phyloP scores from a whole-genome alignment of 1,140 invertebrate genomes.

The Heliconius hewitsoni region DNA sequence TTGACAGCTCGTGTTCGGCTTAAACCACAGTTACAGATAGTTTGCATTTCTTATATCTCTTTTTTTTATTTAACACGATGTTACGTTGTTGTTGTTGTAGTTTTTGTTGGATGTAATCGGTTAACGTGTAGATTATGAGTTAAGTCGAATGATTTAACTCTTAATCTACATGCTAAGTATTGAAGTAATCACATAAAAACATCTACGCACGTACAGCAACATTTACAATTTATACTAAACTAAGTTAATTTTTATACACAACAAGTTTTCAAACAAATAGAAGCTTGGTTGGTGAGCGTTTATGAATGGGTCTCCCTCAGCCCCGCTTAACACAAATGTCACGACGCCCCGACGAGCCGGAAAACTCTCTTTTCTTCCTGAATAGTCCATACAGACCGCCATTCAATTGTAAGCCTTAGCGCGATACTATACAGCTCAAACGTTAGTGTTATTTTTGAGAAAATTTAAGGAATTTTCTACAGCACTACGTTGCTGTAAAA shows the following conservation, averaged over 20 bases:
- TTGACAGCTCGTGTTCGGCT: slow-evolving; percentile 23
- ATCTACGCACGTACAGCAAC: background rate
- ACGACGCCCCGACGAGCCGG: slow-evolving; percentile 74
- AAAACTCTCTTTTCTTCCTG: slow-evolving; percentile 80
- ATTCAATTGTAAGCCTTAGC: slow-evolving; percentile 53
- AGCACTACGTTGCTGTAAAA: slow-evolving; percentile 43
- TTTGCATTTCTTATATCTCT: background rate
- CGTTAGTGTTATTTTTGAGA: slow-evolving; percentile 33
- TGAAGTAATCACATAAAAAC: slow-evolving; percentile 4
- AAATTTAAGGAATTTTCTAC: slow-evolving; percentile 79
- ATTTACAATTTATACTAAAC: slow-evolving; percentile 10
- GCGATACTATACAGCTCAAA: slow-evolving; percentile 45
- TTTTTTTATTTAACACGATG: background rate
- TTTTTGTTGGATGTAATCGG: background rate
- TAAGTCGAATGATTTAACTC: background rate
- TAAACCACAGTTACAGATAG: background rate
- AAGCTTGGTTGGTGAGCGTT: slow-evolving; percentile 57
- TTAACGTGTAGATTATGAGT: background rate
- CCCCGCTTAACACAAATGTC: slow-evolving; percentile 79
- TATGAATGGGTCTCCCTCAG: slow-evolving; percentile 75
- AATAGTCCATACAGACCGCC: slow-evolving; percentile 51
- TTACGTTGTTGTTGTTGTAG: background rate
- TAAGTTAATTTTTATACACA: slow-evolving; percentile 46
- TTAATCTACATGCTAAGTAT: background rate
- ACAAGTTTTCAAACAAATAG: slow-evolving; percentile 66